Evolutionary conservation across 2,888 invertebrate genomes (phyloP), one percentile per base, ranked within the genome.

Genomic region (Sarcophaga caerulescens): DNA sequence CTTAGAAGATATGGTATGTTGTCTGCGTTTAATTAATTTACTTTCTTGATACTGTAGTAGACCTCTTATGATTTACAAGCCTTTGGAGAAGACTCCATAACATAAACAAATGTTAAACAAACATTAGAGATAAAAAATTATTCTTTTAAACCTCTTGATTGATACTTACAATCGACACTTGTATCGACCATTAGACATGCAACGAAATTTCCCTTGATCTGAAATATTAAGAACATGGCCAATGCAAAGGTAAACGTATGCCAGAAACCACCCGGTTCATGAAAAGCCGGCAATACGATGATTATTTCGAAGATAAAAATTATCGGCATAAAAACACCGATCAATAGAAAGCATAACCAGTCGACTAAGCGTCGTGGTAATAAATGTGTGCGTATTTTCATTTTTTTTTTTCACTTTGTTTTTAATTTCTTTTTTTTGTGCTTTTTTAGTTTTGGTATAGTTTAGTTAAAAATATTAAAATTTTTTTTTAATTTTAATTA

Each of bases 131-230:
- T 14, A 52, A 52, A 0, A 52, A 52, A 14, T 12, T 11, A 63
- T 21, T 45, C 44, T 19, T 8, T 44, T 66, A 44, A 66, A 44
- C 8, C 19, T 19, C 44, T 10, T 63, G 3, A 21, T 52, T 66
- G 3, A 75, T 65, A 88, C 89, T 94, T 90, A 91, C 94, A 95
- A 90, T 94, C 94, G 89, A 96, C 96, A 90, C 96, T 97, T 19
- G 96, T 96, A 89, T 98, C 96, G 68, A 95, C 95, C 87, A 96
- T 93, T 90, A 97, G 95, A 25, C 96, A 95, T 89, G 95, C 96
- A 52, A 96, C 94, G 90, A 97, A 95, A 90, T 98, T 98, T 5
- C 96, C 95, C 82, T 96, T 94, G 57, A 98, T 94, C 90, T 98
- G 98, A 60, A 95, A 92, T 89, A 97, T 93, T 1, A 98, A 92